phyloP scores from a whole-genome alignment of 23 tunicate species.

The Halocynthia roretzi region DNA sequence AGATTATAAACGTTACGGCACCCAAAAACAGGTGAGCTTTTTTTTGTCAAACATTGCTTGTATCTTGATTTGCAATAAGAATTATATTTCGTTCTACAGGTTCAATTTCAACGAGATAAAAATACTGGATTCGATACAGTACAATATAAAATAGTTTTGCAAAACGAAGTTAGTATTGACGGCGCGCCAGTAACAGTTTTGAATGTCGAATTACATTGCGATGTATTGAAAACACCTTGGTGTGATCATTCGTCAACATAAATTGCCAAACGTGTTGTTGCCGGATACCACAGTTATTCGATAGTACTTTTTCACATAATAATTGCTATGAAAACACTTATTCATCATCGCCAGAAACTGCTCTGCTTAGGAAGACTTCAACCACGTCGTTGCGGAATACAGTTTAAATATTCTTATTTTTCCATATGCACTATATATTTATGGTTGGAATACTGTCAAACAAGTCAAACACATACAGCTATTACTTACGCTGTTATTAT shows the following conservation, averaged over 20 bases:
- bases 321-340: no score
- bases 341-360: no score
- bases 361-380: no score
- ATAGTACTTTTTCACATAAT: no score
- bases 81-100: background rate
- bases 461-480: no score
- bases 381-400: no score
- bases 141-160: constrained; percentile 14
- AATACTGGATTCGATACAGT: constrained; percentile 23
- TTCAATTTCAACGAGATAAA: constrained; percentile 27
- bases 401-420: no score
- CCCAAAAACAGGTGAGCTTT: constrained; percentile 58
- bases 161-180: constrained; percentile 8
- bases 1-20: constrained; percentile 84
- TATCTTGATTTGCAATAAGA: background rate
- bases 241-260: constrained; percentile 12
- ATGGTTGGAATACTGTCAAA: no score
- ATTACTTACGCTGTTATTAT: no score
- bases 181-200: constrained; percentile 20
- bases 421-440: no score
- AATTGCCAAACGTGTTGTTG: no score
- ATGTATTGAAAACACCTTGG: constrained; percentile 20
- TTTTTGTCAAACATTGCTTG: background rate
- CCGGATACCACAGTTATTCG: no score
- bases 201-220: constrained; percentile 24